Conservation (phyloP, 2,797 vertebrate species). For the Eulemur coronatus region DNA sequence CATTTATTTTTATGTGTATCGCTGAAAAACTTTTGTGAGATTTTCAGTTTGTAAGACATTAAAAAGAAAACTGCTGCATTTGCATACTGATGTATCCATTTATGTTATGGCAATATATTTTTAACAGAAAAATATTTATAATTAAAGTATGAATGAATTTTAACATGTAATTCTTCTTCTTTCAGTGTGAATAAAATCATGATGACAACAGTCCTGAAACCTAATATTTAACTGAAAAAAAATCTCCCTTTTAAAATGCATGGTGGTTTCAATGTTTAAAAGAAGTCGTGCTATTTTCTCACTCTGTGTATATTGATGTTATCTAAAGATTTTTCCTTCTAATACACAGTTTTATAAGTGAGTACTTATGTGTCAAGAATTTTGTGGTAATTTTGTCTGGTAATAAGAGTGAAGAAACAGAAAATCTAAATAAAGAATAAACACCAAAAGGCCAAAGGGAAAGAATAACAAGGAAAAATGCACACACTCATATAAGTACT, state of each 20-base stretch:
- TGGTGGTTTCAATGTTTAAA: neutral
- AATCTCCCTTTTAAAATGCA: slow-evolving; percentile 33
- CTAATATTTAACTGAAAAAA: neutral
- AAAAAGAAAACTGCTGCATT: neutral
- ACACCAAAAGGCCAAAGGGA: neutral
- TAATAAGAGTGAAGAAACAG: neutral
- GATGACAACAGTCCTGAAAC: neutral
- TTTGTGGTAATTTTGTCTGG: slow-evolving; percentile 26
- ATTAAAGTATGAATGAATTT: neutral
- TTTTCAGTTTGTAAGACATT: neutral
- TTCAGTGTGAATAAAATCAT: slow-evolving; percentile 18
- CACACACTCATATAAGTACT: neutral
- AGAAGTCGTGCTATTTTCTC: neutral
- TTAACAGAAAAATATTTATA: neutral
- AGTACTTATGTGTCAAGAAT: neutral
- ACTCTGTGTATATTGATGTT: neutral
- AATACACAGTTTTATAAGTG: neutral
- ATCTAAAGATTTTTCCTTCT: neutral
- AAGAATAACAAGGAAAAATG: neutral
- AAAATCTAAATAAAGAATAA: slow-evolving; percentile 24
- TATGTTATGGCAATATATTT: neutral
- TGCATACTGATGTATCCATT: neutral
- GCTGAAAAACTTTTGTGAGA: slow-evolving; percentile 25
- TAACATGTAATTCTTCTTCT: neutral
- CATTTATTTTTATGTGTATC: neutral